These are phyloP conservation scores for Luperina testacea DNA, from an alignment of 2,888 invertebrate genomes.

Conservation along the genomic window DNA sequence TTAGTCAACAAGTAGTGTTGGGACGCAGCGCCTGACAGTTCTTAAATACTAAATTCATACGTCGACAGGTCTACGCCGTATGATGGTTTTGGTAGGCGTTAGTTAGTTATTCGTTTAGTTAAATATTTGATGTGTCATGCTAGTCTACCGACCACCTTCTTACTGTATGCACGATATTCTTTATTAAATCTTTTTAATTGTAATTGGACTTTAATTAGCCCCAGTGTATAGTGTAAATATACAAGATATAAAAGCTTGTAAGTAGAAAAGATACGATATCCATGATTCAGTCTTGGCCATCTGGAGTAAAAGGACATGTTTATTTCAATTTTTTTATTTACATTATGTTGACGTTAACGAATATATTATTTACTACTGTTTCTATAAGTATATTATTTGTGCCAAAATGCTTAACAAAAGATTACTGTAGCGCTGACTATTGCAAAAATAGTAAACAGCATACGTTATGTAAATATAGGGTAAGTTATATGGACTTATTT, in stretches of 20 bases:
- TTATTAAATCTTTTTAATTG: no score
- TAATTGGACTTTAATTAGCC: no score
- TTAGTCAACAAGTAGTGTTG: not conserved
- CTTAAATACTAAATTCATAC: no score
- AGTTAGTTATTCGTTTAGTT: no score
- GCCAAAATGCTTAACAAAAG: slow-evolving; percentile 65
- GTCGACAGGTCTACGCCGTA: no score
- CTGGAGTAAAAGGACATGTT: slow-evolving; percentile 41
- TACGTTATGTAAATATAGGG: slow-evolving; percentile 80
- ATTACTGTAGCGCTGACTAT: slow-evolving; percentile 74
- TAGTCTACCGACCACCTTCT: no score
- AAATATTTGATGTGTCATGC: no score
- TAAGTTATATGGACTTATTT: slow-evolving; percentile 54
- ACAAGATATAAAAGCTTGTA: not conserved
- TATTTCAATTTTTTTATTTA: slow-evolving; percentile 39
- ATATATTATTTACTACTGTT: slow-evolving; percentile 58
- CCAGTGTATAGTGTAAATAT: no score
- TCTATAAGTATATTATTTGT: slow-evolving; percentile 50
- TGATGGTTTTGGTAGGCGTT: no score
- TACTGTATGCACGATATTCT: no score
- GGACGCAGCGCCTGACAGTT: no score
- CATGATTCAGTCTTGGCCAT: slow-evolving; percentile 42
- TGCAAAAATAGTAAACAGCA: slow-evolving; percentile 78
- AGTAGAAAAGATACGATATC: not conserved
- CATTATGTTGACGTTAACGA: slow-evolving; percentile 54